Evolutionary conservation across 2,888 invertebrate species (phyloP).

Genomic region (Conomelus anceps): DNA sequence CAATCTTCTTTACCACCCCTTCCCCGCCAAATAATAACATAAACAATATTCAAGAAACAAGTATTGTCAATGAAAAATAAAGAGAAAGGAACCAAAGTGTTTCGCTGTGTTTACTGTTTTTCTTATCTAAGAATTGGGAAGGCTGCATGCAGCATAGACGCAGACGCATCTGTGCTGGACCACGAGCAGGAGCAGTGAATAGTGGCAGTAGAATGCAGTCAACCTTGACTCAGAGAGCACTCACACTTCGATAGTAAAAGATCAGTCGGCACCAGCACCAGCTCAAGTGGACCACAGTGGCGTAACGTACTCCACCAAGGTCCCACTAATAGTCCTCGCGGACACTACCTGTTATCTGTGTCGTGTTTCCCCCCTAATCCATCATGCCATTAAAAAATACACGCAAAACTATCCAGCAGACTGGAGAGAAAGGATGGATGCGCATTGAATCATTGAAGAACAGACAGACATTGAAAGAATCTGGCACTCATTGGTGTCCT

Average conservation of each 20-base stretch:
- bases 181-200: too few species aligned
- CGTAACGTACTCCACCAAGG: not conserved
- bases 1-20: too few species aligned
- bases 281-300: not conserved
- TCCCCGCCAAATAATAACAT: too few species aligned
- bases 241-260: too few species aligned
- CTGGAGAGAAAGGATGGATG: not conserved
- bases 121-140: not conserved
- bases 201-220: not conserved
- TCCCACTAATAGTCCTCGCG: not conserved
- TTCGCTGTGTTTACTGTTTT: not conserved
- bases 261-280: not conserved
- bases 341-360: not conserved
- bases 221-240: not conserved
- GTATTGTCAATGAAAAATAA: not conserved
- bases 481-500: not conserved
- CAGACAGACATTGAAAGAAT: not conserved
- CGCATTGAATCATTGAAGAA: not conserved
- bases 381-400: not conserved
- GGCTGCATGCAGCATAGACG: not conserved
- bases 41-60: not conserved
- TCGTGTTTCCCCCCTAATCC: not conserved
- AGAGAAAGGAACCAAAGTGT: not conserved
- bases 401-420: too few species aligned
- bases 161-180: not conserved